Conservation (phyloP, 2,888 invertebrate genomes). For the Acanthosepion pharaonis region DNA sequence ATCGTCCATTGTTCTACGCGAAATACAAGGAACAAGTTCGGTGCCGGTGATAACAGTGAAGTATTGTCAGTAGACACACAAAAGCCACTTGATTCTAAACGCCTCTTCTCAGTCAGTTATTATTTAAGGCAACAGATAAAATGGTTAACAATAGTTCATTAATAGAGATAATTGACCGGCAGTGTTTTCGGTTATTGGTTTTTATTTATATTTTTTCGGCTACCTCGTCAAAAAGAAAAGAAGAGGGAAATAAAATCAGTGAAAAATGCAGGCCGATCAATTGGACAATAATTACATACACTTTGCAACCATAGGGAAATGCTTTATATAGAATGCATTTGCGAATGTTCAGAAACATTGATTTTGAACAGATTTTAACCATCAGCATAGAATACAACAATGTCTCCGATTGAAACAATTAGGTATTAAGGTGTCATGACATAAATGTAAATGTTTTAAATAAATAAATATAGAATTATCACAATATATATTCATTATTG, state of each 20-base stretch:
- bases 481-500: too few species aligned
- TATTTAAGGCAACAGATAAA: slow-evolving; percentile 33
- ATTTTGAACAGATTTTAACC: neutral
- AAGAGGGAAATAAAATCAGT: neutral
- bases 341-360: neutral
- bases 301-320: neutral
- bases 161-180: neutral
- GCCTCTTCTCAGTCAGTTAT: neutral
- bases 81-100: slow-evolving; percentile 17
- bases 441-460: neutral
- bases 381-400: neutral
- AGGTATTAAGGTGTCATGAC: too few species aligned
- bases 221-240: neutral
- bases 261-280: neutral
- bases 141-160: slow-evolving; percentile 11
- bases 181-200: neutral
- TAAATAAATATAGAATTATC: neutral
- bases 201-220: neutral
- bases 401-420: neutral
- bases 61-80: neutral
- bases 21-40: neutral
- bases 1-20: neutral
- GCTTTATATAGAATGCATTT: neutral
- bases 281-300: slow-evolving; percentile 14
- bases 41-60: neutral